Evolutionary conservation across 35 echinoderm and acorn worm genomes (phyloP).

Genomic region (Lytechinus variegatus): DNA sequence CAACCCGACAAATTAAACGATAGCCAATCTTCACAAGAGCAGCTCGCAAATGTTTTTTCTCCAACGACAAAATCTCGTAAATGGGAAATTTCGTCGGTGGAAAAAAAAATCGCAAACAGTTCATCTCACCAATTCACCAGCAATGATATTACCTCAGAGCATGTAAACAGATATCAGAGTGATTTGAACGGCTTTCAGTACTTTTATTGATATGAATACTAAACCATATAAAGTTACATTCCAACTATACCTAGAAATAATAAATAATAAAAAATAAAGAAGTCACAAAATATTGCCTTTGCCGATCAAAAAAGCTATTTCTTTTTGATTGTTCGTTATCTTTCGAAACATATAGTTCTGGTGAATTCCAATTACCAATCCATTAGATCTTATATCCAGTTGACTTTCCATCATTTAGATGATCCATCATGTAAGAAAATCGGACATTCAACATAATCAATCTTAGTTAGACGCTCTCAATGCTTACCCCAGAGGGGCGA

Average conservation of each 20-base stretch:
- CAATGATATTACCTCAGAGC: no score
- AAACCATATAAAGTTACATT: slow-evolving; percentile 54
- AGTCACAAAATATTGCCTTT: slow-evolving; percentile 35
- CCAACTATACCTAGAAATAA: slow-evolving; percentile 24
- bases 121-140: no score
- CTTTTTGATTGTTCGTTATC: neutral
- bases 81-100: no score
- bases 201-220: slow-evolving; percentile 41
- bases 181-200: slow-evolving; percentile 49
- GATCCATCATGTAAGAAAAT: neutral
- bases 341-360: neutral
- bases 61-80: no score
- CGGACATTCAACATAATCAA: slow-evolving; percentile 32
- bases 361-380: neutral
- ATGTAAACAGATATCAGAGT: neutral
- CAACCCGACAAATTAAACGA: no score
- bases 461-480: slow-evolving; percentile 23
- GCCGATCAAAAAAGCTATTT: neutral
- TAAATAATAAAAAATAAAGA: neutral
- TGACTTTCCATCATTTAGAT: neutral
- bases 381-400: slow-evolving; percentile 5
- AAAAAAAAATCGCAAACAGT: no score
- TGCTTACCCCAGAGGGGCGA: neutral
- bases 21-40: no score
- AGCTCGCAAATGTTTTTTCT: no score